phyloP scores from a whole-genome alignment of 2,888 invertebrate species.

The Abrostola triplasia region DNA sequence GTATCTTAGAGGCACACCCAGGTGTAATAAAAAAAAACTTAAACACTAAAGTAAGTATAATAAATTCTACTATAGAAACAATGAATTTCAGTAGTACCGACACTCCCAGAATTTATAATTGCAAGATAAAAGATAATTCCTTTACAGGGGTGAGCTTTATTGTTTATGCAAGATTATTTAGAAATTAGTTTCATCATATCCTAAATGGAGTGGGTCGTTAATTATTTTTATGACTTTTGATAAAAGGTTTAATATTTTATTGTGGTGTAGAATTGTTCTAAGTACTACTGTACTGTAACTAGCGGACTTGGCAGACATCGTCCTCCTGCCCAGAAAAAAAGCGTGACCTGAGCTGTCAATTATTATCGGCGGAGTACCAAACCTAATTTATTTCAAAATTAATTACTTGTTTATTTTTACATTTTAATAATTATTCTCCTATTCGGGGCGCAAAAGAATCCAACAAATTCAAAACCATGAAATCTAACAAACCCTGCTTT shows the following conservation, averaged over 20 bases:
- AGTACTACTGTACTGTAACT: no score
- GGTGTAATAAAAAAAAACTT: neutral
- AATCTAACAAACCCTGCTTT: no score
- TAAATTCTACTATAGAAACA: neutral
- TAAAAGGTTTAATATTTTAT: neutral
- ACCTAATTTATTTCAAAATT: no score
- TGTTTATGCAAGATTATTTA: slow-evolving; percentile 13
- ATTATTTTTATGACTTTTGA: slow-evolving; percentile 11
- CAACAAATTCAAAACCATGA: no score
- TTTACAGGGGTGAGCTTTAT: slow-evolving; percentile 5
- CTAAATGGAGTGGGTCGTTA: slow-evolving; percentile 1
- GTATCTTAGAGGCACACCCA: no score
- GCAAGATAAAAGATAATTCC: slow-evolving; percentile 9
- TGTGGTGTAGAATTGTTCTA: neutral
- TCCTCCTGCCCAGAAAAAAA: no score
- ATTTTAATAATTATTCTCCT: no score
- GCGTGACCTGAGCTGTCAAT: no score
- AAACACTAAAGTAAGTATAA: slow-evolving; percentile 3
- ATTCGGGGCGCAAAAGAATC: no score
- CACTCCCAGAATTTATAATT: slow-evolving; percentile 5
- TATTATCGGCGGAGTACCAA: no score
- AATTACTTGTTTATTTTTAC: no score
- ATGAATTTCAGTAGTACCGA: slow-evolving; percentile 1
- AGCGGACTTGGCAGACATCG: no score
- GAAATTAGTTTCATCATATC: slow-evolving; percentile 15